Conservation (phyloP, 2,113 vertebrate genomes). For the Melanostigma gelatinosum region DNA sequence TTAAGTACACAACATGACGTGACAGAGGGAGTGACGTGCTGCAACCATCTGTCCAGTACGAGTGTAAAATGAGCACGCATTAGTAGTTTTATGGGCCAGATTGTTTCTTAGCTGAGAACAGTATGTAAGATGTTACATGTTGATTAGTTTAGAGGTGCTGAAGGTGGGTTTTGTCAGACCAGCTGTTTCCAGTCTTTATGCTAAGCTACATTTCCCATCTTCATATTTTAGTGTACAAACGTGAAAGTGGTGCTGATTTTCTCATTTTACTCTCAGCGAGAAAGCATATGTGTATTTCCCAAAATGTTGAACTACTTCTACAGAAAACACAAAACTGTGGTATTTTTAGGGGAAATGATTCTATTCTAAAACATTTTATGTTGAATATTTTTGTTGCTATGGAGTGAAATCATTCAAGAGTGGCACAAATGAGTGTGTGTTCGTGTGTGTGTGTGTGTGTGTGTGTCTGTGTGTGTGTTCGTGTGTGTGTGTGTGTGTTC, state of each 20-base stretch:
- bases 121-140: background rate
- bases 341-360: background rate
- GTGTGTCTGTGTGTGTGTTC: background rate
- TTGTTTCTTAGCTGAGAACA: background rate
- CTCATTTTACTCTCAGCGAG: background rate
- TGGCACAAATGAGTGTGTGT: background rate
- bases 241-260: background rate
- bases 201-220: background rate
- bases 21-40: background rate
- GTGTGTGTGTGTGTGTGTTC: background rate
- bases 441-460: background rate
- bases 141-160: background rate
- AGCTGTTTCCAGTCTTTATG: slow-evolving; percentile 3
- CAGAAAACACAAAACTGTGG: background rate
- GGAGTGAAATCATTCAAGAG: background rate
- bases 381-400: slow-evolving; percentile 23
- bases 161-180: background rate
- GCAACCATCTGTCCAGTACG: background rate
- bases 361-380: slow-evolving; percentile 7
- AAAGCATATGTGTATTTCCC: background rate
- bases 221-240: background rate
- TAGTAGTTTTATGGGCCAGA: background rate
- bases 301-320: slow-evolving; percentile 3
- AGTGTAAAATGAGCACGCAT: background rate
- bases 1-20: background rate